These are phyloP conservation scores for Clinocottus analis DNA, from an alignment of 2,113 vertebrate genomes.

Conservation along the genomic window DNA sequence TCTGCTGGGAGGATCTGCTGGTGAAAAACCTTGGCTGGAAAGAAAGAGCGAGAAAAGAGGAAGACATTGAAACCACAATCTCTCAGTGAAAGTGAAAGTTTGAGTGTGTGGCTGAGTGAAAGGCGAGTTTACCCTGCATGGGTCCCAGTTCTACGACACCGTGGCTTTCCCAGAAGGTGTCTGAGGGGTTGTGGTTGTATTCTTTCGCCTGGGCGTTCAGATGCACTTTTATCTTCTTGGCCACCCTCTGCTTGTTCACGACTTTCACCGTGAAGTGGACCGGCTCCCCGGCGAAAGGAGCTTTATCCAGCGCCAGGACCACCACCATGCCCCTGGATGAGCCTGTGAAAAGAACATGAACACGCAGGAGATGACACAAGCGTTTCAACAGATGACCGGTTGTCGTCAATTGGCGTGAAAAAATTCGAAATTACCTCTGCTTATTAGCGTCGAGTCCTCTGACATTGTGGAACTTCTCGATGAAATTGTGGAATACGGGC, in stretches of 20 bases:
- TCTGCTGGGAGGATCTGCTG: slow-evolving; percentile 71
- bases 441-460: slow-evolving; percentile 40
- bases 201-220: slow-evolving; percentile 82
- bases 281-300: slow-evolving; percentile 65
- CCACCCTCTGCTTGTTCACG: slow-evolving; percentile 56
- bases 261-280: slow-evolving; percentile 73
- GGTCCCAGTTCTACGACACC: slow-evolving; percentile 64
- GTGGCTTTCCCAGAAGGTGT: slow-evolving; percentile 77
- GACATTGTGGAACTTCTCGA: slow-evolving; percentile 57
- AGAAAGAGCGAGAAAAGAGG: background rate
- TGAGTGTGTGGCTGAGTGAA: background rate
- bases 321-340: slow-evolving; percentile 49
- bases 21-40: slow-evolving; percentile 65
- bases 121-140: slow-evolving; percentile 68
- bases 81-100: background rate
- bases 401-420: too few relatives aligned
- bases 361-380: background rate
- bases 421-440: slow-evolving; percentile 45
- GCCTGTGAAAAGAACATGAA: slow-evolving; percentile 13
- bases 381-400: accelerated
- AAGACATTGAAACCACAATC: background rate
- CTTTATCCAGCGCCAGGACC: slow-evolving; percentile 65
- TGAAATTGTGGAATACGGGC: slow-evolving; percentile 44
- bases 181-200: slow-evolving; percentile 76
- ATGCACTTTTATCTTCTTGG: slow-evolving; percentile 68